These are phyloP conservation scores for Emydoidea blandingii DNA, from an alignment of 2,797 vertebrate genomes.

Conservation along the genomic window DNA sequence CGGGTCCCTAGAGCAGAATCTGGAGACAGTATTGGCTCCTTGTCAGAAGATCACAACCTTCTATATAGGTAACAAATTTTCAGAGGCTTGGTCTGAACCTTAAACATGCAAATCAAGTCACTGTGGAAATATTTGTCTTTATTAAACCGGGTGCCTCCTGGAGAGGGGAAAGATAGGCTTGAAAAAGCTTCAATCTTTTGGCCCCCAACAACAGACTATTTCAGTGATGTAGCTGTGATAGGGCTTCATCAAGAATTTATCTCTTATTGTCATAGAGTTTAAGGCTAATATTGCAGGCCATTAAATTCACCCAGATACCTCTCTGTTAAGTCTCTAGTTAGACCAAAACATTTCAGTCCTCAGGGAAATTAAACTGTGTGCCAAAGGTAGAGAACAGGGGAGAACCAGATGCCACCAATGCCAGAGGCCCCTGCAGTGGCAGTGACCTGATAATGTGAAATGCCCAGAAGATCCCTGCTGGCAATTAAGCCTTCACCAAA, in stretches of 20 bases:
- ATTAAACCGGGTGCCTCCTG: background rate
- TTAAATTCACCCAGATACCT: background rate
- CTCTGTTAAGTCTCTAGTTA: background rate
- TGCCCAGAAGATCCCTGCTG: background rate
- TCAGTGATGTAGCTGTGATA: background rate
- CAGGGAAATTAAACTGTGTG: background rate
- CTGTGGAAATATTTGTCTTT: background rate
- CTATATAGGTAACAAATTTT: slow-evolving; percentile 88
- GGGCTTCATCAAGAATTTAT: background rate
- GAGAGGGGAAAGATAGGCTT: background rate
- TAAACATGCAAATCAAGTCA: background rate
- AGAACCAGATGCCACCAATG: too few species aligned
- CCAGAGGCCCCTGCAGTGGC: too few species aligned
- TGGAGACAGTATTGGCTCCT: slow-evolving; percentile 81
- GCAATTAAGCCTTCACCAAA: background rate
- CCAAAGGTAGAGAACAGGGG: background rate
- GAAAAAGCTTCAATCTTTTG: background rate
- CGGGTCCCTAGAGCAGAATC: slow-evolving; percentile 81
- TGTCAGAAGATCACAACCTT: slow-evolving; percentile 85
- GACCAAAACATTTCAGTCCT: background rate
- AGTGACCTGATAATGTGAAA: background rate
- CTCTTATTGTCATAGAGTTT: background rate
- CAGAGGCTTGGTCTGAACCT: background rate
- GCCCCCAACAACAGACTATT: background rate
- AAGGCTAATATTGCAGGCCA: background rate